Evolutionary conservation across 2,888 invertebrate genomes (phyloP).

Genomic region (Ischnus inquisitorius): DNA sequence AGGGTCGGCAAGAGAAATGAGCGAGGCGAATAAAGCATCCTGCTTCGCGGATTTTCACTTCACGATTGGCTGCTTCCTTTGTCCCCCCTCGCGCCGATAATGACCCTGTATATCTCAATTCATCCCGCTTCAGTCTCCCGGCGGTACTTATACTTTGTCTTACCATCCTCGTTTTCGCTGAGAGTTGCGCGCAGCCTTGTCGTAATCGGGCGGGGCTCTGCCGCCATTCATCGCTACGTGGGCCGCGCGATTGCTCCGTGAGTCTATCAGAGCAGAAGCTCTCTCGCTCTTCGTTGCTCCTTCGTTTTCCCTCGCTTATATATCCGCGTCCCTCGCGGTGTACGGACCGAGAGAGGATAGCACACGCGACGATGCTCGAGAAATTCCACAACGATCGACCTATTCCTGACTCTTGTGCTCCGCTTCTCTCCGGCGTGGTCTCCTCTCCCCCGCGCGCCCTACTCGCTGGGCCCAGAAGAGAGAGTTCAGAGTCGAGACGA

Average conservation of each 20-base stretch:
- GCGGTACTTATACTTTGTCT: conserved; percentile 29
- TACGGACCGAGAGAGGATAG: neutral
- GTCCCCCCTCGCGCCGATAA: conserved; percentile 71
- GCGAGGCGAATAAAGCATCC: conserved; percentile 53
- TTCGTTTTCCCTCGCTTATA: conserved; percentile 19
- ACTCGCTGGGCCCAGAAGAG: neutral
- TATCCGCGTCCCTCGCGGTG: conserved; percentile 1
- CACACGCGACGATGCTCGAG: conserved; percentile 32
- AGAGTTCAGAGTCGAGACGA: neutral
- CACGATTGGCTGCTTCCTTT: conserved; percentile 74
- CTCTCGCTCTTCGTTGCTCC: neutral
- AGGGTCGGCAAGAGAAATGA: conserved; percentile 6
- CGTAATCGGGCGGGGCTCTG: conserved; percentile 39
- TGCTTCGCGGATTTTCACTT: conserved; percentile 66
- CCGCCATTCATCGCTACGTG: conserved; percentile 54
- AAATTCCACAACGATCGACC: conserved; percentile 53
- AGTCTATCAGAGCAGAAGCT: conserved; percentile 17
- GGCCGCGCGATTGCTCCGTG: conserved; percentile 31
- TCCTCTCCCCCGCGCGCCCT: neutral
- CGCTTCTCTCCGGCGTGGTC: conserved; percentile 9
- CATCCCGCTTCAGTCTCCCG: conserved; percentile 21
- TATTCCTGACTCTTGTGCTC: neutral
- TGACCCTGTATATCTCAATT: conserved; percentile 69
- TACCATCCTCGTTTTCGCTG: conserved; percentile 3
- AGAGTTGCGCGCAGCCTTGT: conserved; percentile 38